Percentiles rank a stretch among this genome's conserved stretches.
These are phyloP conservation scores for Mobula hypostoma DNA, from an alignment of 2,113 vertebrate genomes.

Conservation along the genomic window DNA sequence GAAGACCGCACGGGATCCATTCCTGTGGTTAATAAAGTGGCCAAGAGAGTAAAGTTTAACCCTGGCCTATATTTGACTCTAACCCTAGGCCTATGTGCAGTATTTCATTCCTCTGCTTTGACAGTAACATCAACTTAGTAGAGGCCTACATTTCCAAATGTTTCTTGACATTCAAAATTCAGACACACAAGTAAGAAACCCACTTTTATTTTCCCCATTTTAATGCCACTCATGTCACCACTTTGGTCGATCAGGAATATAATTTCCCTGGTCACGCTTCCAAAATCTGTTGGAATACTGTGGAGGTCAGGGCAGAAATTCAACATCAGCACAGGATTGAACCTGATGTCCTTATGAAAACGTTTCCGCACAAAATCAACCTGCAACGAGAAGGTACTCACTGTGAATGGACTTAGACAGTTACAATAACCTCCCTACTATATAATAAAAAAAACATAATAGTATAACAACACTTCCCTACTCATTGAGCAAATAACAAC, in stretches of 20 bases:
- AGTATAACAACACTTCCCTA: not conserved
- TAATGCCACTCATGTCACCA: conserved; percentile 53
- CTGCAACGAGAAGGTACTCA: conserved; percentile 51
- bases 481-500: not conserved
- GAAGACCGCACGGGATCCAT: too few relatives aligned
- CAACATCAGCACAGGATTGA: conserved; percentile 85
- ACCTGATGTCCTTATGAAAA: conserved; percentile 88
- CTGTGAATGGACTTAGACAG: not conserved
- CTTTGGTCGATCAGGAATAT: conserved; percentile 78
- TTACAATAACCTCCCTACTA: not conserved
- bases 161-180: not conserved
- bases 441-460: too few relatives aligned
- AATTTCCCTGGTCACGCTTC: conserved; percentile 73
- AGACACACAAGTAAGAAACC: not conserved
- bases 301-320: conserved; percentile 82
- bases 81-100: not conserved
- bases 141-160: not conserved
- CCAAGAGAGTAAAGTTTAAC: not conserved
- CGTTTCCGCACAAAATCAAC: conserved; percentile 83
- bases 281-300: conserved; percentile 58
- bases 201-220: conserved; percentile 68
- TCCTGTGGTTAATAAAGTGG: too few relatives aligned
- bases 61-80: not conserved
- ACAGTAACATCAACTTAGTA: not conserved
- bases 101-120: not conserved